These are phyloP conservation scores for Hydrochoerus hydrochaeris DNA, from an alignment of 2,113 vertebrate species.

Conservation along the genomic window DNA sequence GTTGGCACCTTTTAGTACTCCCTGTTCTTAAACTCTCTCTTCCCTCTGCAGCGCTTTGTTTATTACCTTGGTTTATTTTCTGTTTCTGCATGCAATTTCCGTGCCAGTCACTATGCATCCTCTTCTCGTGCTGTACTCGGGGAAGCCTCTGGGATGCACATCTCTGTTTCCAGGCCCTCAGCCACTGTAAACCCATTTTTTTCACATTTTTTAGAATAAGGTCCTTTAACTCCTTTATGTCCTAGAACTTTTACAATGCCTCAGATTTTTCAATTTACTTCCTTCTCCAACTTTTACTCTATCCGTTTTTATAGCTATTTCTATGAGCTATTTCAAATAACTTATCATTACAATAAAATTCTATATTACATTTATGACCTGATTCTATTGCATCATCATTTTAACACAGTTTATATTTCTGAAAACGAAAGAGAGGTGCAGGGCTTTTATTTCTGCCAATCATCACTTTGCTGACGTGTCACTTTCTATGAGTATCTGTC, in stretches of 20 bases:
- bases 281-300: conserved; percentile 35
- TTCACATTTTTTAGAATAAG: background rate
- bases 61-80: background rate
- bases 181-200: background rate
- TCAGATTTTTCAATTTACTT: conserved; percentile 34
- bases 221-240: background rate
- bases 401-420: conserved; percentile 52
- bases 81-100: background rate
- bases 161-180: background rate
- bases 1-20: background rate
- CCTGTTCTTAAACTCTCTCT: background rate
- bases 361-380: background rate
- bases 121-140: no score
- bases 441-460: conserved; percentile 33
- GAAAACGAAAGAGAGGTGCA: conserved; percentile 16
- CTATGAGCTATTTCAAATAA: conserved; percentile 48
- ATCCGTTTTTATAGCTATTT: background rate
- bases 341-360: conserved; percentile 31
- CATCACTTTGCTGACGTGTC: conserved; percentile 48
- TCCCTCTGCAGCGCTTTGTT: background rate
- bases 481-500: background rate
- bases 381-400: background rate
- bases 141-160: background rate
- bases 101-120: background rate
- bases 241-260: background rate